Conservation (phyloP, 2,797 vertebrate species). For the Cossypha caffra region DNA sequence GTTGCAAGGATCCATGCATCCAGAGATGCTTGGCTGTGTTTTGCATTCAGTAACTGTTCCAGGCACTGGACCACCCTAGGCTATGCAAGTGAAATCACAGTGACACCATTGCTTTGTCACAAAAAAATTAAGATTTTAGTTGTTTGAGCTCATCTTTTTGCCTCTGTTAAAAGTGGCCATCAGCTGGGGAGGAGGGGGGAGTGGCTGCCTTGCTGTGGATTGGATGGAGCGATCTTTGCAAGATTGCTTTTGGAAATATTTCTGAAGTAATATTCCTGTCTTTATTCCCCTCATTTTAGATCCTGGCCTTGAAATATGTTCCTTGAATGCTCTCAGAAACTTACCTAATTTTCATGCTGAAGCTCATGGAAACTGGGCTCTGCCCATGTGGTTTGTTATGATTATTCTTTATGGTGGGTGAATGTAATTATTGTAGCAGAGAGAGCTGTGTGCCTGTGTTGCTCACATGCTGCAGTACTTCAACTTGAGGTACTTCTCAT, state of each 20-base stretch:
- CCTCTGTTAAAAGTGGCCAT: neutral
- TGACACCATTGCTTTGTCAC: neutral
- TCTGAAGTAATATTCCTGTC: neutral
- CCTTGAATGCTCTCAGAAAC: neutral
- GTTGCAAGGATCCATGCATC: neutral
- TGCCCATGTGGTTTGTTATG: neutral
- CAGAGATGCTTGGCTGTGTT: neutral
- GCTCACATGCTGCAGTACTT: neutral
- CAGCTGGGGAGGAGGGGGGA: neutral
- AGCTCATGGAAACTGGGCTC: neutral
- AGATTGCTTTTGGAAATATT: neutral
- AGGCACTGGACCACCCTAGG: neutral
- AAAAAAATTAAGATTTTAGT: neutral
- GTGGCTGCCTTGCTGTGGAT: fast-evolving
- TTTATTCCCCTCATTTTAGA: neutral
- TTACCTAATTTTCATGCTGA: neutral
- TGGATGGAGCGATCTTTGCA: neutral
- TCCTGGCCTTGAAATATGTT: fast-evolving
- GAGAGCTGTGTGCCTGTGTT: neutral
- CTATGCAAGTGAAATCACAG: neutral
- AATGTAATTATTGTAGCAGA: neutral
- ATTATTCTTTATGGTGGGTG: neutral
- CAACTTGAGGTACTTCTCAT: neutral
- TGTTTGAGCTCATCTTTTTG: neutral
- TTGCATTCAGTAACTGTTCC: neutral